Base-by-base conservation (phyloP, 2,888 invertebrate species). In the Drosophila meridionalis region DNA sequence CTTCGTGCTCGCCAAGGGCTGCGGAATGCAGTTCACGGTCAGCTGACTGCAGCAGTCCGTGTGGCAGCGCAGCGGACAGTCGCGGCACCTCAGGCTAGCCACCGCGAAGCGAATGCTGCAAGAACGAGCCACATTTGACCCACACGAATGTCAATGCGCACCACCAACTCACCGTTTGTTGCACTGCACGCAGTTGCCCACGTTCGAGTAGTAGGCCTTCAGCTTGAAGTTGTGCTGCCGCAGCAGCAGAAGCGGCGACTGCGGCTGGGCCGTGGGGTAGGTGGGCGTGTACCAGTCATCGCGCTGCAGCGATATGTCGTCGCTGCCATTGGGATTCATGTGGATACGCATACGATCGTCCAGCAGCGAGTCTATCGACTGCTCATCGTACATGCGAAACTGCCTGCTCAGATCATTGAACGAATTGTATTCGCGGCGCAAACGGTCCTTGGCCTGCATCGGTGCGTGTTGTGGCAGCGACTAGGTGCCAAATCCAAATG, bases 21-120 rank as follows among this genome's bases (percentile, higher is more conserved):
- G 85, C 4, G 90, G 85, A 26, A 86, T 85, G 48, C 85, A 86
- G 36, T 89, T 87, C 4, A 89, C 57, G 1, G 77, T 75, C 36
- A 86, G 60, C 48, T 57, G 74, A 11, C 68, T 57, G 59, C 57
- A 73, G 67, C 85, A 86, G 28, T 60, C 62, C 14, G 80, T 75
- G 71, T 86, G 85, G 57, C 85, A 89, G 20, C 90, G 89, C 47
- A 85, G 50, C 7, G 90, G 90, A 72, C 85, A 86, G 28, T 85
- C 70, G 30, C 90, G 85, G 48, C 90, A 89, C 12, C 74, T 71
- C 30, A 86, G 30, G 34, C 88, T 73, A 30, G 80, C 65, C 52
- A 66, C 69, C 5, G 65, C 89, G 63, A 86, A 86, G 38, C 86
- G 83, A 42, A 86, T 82, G 40, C 90, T 85, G 43, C 12, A 64